These are phyloP conservation scores for Muricea muricata DNA, from an alignment of 92 coral and sea anemone species.

Conservation along the genomic window DNA sequence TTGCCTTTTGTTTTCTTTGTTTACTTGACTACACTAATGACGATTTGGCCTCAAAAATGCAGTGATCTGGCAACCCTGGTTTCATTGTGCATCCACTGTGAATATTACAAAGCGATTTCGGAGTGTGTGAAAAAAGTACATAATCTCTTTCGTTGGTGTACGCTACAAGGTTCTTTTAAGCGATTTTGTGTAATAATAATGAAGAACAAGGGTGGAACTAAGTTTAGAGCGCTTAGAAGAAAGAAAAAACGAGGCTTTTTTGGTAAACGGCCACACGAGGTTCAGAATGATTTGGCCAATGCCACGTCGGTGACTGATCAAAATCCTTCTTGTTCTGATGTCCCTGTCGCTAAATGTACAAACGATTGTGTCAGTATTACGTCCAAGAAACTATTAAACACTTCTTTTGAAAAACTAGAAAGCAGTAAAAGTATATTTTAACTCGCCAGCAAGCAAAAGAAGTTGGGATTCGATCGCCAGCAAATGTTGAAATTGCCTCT, in stretches of 20 bases:
- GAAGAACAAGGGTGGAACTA: neutral
- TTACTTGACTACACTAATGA: too few relatives aligned
- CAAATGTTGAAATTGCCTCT: constrained; percentile 30
- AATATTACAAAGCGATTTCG: too few relatives aligned
- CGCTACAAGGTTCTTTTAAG: constrained; percentile 1
- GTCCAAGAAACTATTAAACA: neutral
- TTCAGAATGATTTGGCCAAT: neutral
- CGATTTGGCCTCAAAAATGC: too few relatives aligned
- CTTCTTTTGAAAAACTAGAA: too few relatives aligned
- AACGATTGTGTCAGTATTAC: neutral
- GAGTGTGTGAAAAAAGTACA: neutral
- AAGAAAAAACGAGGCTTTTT: constrained; percentile 3
- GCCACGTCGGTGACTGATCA: neutral
- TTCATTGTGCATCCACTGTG: too few relatives aligned
- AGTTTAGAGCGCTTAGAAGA: constrained; percentile 7
- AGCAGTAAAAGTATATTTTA: neutral
- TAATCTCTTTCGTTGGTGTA: neutral
- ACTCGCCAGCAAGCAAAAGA: neutral
- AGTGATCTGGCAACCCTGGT: too few relatives aligned
- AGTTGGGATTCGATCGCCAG: neutral
- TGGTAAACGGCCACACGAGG: constrained; percentile 19
- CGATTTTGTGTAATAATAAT: neutral
- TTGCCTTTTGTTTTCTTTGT: too few relatives aligned
- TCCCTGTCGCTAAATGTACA: neutral
- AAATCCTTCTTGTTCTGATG: neutral